These are phyloP conservation scores for Otocyon megalotis DNA, from an alignment of 2,113 vertebrate species.

Conservation along the genomic window DNA sequence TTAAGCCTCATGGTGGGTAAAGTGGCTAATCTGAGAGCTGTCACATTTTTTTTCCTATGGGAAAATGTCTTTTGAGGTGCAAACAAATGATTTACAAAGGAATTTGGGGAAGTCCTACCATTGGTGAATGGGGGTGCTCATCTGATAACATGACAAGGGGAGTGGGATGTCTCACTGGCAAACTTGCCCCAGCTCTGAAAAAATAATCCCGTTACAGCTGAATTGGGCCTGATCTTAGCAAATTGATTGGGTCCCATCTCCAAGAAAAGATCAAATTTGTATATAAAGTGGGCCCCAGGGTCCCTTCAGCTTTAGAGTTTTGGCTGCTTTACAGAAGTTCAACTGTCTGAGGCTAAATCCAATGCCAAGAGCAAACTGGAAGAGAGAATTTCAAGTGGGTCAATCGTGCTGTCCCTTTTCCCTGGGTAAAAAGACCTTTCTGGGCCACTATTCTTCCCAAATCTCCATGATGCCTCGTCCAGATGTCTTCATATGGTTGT, in stretches of 20 bases:
- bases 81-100: slow-evolving; percentile 40
- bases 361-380: slow-evolving; percentile 67
- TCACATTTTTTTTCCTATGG: neutral
- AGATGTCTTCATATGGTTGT: neutral
- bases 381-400: slow-evolving; percentile 70
- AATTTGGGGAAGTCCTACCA: neutral
- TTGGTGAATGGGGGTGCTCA: neutral
- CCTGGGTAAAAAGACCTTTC: slow-evolving; percentile 57
- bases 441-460: slow-evolving; percentile 29
- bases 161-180: slow-evolving; percentile 14
- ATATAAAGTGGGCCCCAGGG: slow-evolving; percentile 66
- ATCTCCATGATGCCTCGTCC: neutral
- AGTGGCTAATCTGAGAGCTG: neutral
- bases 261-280: slow-evolving; percentile 79
- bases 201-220: slow-evolving; percentile 42
- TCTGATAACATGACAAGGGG: neutral
- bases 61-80: neutral
- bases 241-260: slow-evolving; percentile 57
- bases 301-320: slow-evolving; percentile 68
- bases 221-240: slow-evolving; percentile 30
- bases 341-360: slow-evolving; percentile 70
- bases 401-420: slow-evolving; percentile 42
- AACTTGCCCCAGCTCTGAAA: slow-evolving; percentile 47
- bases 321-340: slow-evolving; percentile 72
- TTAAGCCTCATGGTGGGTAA: slow-evolving; percentile 16